Percentiles rank a stretch among this genome's conserved stretches.
phyloP scores from a whole-genome alignment of 2,113 vertebrate genomes.

The Buteo buteo region DNA sequence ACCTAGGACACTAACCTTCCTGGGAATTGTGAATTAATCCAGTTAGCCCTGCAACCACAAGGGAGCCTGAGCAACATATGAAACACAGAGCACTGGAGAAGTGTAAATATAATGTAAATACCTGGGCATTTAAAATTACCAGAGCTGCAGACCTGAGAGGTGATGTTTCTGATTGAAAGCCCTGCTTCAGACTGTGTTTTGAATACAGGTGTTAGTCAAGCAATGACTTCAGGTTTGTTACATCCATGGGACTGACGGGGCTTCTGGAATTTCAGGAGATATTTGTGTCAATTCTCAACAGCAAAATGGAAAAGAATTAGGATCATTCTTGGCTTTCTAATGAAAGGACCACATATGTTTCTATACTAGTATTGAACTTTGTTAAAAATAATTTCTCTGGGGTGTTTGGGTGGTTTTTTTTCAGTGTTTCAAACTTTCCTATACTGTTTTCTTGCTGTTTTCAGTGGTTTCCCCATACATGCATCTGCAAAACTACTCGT shows the following conservation, averaged over 20 bases:
- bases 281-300: not conserved
- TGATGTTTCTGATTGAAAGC: not conserved
- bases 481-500: not conserved
- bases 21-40: not conserved
- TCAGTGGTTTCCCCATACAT: not conserved
- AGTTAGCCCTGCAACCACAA: not conserved
- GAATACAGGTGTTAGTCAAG: not conserved
- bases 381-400: not conserved
- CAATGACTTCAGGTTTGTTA: not conserved
- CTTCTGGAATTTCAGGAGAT: not conserved
- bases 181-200: not conserved
- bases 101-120: not conserved
- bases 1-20: not conserved
- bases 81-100: not conserved
- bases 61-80: not conserved
- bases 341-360: not conserved
- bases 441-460: not conserved
- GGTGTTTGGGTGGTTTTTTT: not conserved
- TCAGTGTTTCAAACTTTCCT: not conserved
- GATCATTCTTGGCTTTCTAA: not conserved
- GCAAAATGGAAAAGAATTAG: not conserved
- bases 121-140: not conserved
- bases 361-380: not conserved
- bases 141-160: not conserved
- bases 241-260: rapidly evolving